These are phyloP conservation scores for Euphydryas editha DNA, from an alignment of 2,888 invertebrate species.

Conservation along the genomic window DNA sequence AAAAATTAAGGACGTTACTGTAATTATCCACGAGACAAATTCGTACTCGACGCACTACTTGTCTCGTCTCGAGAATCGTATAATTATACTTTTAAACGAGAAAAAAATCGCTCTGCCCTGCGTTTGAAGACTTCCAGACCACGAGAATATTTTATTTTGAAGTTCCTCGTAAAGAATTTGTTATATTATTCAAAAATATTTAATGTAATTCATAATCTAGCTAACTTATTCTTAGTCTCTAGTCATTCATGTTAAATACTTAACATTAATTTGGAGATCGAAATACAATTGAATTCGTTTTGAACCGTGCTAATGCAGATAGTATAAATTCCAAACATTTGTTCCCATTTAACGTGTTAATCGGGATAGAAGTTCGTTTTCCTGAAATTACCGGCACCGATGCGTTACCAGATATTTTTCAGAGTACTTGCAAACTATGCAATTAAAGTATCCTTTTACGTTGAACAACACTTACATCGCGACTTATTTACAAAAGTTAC, in stretches of 20 bases:
- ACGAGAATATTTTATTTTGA: conserved; percentile 3
- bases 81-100: conserved; percentile 26
- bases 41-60: conserved; percentile 37
- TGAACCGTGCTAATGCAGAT: conserved; percentile 14
- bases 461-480: conserved; percentile 10
- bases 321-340: conserved; percentile 31
- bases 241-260: too few species aligned
- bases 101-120: conserved; percentile 18
- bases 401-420: conserved; percentile 16
- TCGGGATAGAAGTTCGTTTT: conserved; percentile 12
- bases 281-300: conserved; percentile 23
- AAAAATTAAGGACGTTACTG: conserved; percentile 32
- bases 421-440: conserved; percentile 22
- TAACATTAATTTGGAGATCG: background rate
- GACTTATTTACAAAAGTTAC: background rate
- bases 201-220: too few species aligned
- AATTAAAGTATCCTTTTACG: conserved; percentile 22
- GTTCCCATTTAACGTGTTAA: conserved; percentile 25
- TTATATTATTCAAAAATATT: background rate
- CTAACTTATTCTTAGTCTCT: too few species aligned
- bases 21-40: conserved; percentile 34
- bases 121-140: conserved; percentile 20
- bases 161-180: background rate
- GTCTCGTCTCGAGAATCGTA: conserved; percentile 36
- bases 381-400: conserved; percentile 9